A percentile compares a stretch with the other conserved stretches of the same genome.
Evolutionary conservation across 2,888 invertebrate genomes (phyloP).

Genomic region (Phortica okadai): DNA sequence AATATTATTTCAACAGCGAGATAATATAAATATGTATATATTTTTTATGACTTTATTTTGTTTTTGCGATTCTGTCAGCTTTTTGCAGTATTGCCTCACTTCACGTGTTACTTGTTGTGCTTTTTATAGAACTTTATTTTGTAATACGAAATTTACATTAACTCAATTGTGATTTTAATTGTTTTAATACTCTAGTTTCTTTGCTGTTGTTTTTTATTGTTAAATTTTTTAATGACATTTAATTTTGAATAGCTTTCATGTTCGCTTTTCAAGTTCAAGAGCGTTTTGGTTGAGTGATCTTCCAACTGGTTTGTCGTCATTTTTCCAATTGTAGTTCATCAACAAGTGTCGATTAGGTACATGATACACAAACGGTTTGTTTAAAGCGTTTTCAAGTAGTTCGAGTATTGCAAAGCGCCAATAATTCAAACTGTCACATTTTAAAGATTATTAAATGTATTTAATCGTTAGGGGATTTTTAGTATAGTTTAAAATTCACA

Average conservation of each 20-base stretch:
- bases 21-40: neutral
- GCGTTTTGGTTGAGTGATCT: neutral
- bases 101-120: neutral
- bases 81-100: neutral
- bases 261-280: constrained; percentile 3
- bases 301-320: neutral
- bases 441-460: too few species aligned
- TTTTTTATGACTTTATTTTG: neutral
- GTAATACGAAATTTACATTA: neutral
- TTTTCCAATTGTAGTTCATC: too few species aligned
- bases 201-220: neutral
- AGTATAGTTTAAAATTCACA: too few species aligned
- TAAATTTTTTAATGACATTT: constrained; percentile 5
- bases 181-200: neutral
- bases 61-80: too few species aligned
- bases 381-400: neutral
- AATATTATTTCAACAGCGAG: neutral
- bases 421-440: too few species aligned
- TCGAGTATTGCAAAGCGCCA: neutral
- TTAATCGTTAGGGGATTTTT: too few species aligned
- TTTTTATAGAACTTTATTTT: neutral
- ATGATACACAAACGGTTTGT: too few species aligned
- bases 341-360: too few species aligned
- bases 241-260: neutral
- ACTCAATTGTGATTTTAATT: neutral